Conservation (phyloP, 2,888 invertebrate genomes). For the Ennomos quercinarius region DNA sequence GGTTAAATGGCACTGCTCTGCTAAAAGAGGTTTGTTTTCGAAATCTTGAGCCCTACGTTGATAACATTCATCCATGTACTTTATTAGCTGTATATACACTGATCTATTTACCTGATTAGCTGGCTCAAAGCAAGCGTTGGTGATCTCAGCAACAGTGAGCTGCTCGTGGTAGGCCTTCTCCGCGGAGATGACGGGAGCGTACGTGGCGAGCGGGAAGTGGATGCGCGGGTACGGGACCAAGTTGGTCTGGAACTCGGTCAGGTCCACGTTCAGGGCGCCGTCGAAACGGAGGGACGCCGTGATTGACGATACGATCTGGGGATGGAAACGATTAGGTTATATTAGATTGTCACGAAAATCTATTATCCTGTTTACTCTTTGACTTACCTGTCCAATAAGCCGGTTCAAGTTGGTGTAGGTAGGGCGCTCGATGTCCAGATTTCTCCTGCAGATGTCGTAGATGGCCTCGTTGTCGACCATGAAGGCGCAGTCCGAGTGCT, state of each 20-base stretch:
- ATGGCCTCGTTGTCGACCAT: slow-evolving; percentile 97
- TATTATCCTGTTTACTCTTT: too few relatives aligned
- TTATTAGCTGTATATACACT: not conserved
- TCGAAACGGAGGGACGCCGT: slow-evolving; percentile 97
- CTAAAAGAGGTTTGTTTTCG: too few relatives aligned
- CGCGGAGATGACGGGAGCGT: slow-evolving; percentile 96
- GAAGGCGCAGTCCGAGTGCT: slow-evolving; percentile 95
- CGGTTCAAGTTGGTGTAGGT: slow-evolving; percentile 95
- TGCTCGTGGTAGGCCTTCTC: slow-evolving; percentile 98
- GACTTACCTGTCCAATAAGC: slow-evolving; percentile 89
- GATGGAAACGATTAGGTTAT: too few relatives aligned
- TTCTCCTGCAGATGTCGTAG: slow-evolving; percentile 94
- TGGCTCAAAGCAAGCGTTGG: slow-evolving; percentile 97
- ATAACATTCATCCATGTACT: too few relatives aligned
- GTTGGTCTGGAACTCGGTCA: slow-evolving; percentile 97
- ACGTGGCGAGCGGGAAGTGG: slow-evolving; percentile 96
- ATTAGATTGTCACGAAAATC: too few relatives aligned
- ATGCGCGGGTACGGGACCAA: slow-evolving; percentile 97
- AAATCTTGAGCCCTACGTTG: too few relatives aligned
- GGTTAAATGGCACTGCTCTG: too few relatives aligned
- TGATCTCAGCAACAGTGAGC: slow-evolving; percentile 95
- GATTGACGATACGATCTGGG: slow-evolving; percentile 95
- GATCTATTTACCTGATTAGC: slow-evolving; percentile 89
- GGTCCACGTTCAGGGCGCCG: slow-evolving; percentile 96
- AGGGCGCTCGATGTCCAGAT: slow-evolving; percentile 93